Evolutionary conservation across 2,113 vertebrate species (phyloP).

Genomic region (Saguinus imperator): DNA sequence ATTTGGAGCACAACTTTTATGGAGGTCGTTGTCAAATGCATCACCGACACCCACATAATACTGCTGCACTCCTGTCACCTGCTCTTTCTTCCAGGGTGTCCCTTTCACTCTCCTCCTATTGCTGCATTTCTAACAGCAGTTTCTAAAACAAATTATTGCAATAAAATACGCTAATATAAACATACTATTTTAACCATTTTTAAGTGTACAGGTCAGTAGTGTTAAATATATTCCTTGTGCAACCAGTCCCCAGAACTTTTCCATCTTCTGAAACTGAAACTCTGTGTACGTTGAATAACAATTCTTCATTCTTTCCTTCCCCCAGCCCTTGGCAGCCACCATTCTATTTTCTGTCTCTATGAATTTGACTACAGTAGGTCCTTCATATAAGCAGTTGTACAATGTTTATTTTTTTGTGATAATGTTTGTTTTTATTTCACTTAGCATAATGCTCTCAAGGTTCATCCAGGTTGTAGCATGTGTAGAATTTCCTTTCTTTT

Average conservation of each 20-base stretch:
- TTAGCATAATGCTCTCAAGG: background rate
- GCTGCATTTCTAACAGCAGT: background rate
- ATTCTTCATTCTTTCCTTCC: background rate
- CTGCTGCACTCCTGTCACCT: background rate
- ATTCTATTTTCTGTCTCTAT: background rate
- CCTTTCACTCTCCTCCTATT: background rate
- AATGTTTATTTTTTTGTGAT: background rate
- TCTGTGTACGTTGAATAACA: no score
- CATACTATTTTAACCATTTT: background rate
- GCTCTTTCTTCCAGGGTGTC: background rate
- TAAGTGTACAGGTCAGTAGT: background rate
- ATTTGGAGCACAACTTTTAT: background rate
- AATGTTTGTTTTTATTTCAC: background rate
- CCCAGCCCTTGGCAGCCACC: no score
- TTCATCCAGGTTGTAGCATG: background rate
- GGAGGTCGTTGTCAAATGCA: background rate
- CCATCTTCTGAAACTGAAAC: constrained; percentile 1
- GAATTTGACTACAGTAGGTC: background rate
- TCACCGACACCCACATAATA: background rate
- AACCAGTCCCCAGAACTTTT: background rate
- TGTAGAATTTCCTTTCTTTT: background rate
- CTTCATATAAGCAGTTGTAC: background rate
- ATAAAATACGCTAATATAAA: background rate
- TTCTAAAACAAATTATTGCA: background rate
- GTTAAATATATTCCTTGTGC: background rate